A percentile compares a stretch with the other conserved stretches of the same genome.
Evolutionary conservation across 2,888 invertebrate genomes (phyloP).

Genomic region (Augochlorella aurata): DNA sequence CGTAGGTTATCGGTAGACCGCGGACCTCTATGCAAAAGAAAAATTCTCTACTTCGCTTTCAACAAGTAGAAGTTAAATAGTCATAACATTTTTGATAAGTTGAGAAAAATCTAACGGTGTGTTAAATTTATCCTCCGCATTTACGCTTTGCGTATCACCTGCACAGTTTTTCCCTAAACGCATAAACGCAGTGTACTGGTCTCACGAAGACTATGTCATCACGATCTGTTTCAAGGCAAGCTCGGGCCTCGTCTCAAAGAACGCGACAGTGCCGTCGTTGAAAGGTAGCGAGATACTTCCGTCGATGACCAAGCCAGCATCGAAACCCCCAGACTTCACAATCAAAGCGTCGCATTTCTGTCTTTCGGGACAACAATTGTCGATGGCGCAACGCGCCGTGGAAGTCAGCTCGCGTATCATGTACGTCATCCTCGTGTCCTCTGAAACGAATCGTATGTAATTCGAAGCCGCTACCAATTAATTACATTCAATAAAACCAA

Average conservation of each 20-base stretch:
- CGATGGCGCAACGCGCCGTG: slow-evolving; percentile 89
- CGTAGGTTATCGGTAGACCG: background rate
- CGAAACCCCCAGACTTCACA: slow-evolving; percentile 92
- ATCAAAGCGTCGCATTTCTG: slow-evolving; percentile 88
- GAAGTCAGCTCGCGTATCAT: slow-evolving; percentile 95
- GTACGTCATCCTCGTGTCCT: slow-evolving; percentile 91
- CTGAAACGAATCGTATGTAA: slow-evolving; percentile 77
- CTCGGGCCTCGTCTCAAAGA: slow-evolving; percentile 91
- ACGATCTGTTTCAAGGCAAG: slow-evolving; percentile 91
- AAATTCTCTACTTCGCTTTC: too few relatives aligned
- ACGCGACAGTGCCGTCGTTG: slow-evolving; percentile 94
- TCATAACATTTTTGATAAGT: too few relatives aligned
- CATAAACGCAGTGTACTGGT: background rate
- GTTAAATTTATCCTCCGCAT: too few relatives aligned
- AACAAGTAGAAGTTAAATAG: too few relatives aligned
- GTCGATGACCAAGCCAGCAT: slow-evolving; percentile 94
- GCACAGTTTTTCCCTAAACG: too few relatives aligned
- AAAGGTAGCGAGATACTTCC: slow-evolving; percentile 95
- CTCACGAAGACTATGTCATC: slow-evolving; percentile 7
- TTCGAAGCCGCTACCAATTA: too few relatives aligned
- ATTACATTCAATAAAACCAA: too few relatives aligned
- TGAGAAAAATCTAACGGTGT: too few relatives aligned
- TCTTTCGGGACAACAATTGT: slow-evolving; percentile 87
- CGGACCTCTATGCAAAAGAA: background rate
- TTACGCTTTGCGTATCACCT: too few relatives aligned